Evolutionary conservation across 1,140 invertebrate genomes (phyloP).

Genomic region (Orussus abietinus): DNA sequence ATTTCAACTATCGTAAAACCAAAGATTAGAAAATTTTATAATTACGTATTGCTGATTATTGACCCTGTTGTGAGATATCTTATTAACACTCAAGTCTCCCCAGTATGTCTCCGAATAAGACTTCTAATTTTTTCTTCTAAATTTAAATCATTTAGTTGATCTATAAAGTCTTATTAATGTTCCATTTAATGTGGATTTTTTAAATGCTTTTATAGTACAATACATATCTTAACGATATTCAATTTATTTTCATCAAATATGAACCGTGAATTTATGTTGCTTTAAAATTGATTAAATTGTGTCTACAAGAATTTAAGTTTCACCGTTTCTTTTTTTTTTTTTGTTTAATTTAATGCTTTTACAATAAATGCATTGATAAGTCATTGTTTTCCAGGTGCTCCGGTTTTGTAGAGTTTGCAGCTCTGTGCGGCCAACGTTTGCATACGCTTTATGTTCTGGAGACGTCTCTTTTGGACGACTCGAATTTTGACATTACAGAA

Average conservation of each 20-base stretch:
- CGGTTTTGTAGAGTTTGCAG: conserved; percentile 41
- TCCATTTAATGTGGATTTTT: conserved; percentile 9
- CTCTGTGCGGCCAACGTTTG: conserved; percentile 33
- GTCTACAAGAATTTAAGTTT: neutral
- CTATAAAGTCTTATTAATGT: conserved; percentile 14
- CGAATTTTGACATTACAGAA: conserved; percentile 32
- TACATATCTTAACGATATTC: too few relatives aligned
- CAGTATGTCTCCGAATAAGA: too few relatives aligned
- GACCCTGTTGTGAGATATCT: too few relatives aligned
- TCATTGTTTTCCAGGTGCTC: conserved; percentile 33
- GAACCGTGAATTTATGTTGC: too few relatives aligned
- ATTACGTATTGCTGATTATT: too few relatives aligned
- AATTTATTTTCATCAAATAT: too few relatives aligned
- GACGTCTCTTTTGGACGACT: conserved; percentile 44
- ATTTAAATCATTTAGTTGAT: too few relatives aligned
- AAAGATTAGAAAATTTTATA: too few relatives aligned
- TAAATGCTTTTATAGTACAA: too few relatives aligned
- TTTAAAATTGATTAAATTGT: neutral
- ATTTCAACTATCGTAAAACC: too few relatives aligned
- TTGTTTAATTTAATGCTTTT: neutral
- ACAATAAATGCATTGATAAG: neutral
- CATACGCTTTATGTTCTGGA: conserved; percentile 42
- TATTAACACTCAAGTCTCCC: too few relatives aligned
- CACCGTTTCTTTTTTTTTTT: neutral
- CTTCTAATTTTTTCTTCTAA: too few relatives aligned